Conservation (phyloP, 2,888 invertebrate species). For the Calephelis perditalis region DNA sequence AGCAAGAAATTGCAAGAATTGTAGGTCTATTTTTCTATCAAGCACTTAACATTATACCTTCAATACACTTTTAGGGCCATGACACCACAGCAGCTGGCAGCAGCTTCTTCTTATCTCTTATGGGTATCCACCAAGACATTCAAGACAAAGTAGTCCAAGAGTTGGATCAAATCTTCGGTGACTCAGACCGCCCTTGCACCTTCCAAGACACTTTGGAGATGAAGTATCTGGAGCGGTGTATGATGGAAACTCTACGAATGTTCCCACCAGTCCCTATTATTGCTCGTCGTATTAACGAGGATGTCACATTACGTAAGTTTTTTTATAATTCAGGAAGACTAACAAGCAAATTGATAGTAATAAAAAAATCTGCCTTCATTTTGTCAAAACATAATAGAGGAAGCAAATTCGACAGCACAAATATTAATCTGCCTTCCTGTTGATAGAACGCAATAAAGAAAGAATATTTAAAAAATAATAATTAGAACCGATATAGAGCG, state of each 20-base stretch:
- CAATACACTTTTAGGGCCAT: conserved; percentile 77
- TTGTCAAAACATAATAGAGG: too few relatives aligned
- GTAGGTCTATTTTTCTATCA: too few relatives aligned
- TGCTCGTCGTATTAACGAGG: conserved; percentile 84
- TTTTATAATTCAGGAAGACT: neutral
- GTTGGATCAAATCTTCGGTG: conserved; percentile 85
- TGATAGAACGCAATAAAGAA: too few relatives aligned
- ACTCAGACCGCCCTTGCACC: conserved; percentile 85
- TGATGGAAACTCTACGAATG: conserved; percentile 88
- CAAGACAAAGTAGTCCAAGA: conserved; percentile 86
- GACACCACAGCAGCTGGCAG: conserved; percentile 90
- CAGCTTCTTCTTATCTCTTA: conserved; percentile 87
- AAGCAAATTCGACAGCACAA: too few relatives aligned
- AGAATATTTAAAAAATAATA: too few relatives aligned
- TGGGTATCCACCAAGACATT: conserved; percentile 85
- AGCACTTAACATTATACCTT: conserved; percentile 18
- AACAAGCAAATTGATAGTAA: too few relatives aligned
- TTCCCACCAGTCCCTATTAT: conserved; percentile 90
- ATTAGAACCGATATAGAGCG: too few relatives aligned
- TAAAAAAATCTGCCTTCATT: too few relatives aligned
- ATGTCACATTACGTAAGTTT: conserved; percentile 81
- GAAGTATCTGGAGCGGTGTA: conserved; percentile 89
- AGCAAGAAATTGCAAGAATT: too few relatives aligned
- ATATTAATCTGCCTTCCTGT: too few relatives aligned
- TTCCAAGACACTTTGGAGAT: conserved; percentile 91